These are phyloP conservation scores for Malurus cyaneus DNA, from an alignment of 2,113 vertebrate genomes.

Conservation along the genomic window DNA sequence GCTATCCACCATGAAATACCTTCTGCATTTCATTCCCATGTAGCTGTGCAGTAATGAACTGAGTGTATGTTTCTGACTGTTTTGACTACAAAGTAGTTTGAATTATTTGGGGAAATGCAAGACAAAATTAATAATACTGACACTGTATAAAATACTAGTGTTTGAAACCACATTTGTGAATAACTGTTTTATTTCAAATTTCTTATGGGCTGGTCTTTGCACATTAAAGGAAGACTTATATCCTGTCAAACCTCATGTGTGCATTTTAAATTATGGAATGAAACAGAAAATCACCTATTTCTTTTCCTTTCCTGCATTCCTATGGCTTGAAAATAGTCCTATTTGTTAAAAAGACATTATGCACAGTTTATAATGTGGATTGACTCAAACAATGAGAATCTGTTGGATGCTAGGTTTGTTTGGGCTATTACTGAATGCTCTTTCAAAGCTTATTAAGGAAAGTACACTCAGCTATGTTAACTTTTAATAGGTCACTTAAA, in stretches of 20 bases:
- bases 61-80: slow-evolving; percentile 54
- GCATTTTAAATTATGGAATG: slow-evolving; percentile 24
- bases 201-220: neutral
- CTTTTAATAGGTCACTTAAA: slow-evolving; percentile 37
- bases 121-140: slow-evolving; percentile 62
- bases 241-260: neutral
- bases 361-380: neutral
- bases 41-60: slow-evolving; percentile 1
- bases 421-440: slow-evolving; percentile 36
- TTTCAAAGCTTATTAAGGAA: slow-evolving; percentile 30
- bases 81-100: slow-evolving; percentile 58
- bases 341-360: neutral
- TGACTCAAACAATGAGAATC: slow-evolving; percentile 55
- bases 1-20: slow-evolving; percentile 13
- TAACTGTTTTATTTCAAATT: slow-evolving; percentile 64
- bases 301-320: neutral
- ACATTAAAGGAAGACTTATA: slow-evolving; percentile 32
- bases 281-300: slow-evolving; percentile 17
- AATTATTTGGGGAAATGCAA: slow-evolving; percentile 52
- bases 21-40: slow-evolving; percentile 10
- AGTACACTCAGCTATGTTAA: slow-evolving; percentile 1
- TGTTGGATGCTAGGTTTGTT: slow-evolving; percentile 34
- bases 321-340: neutral
- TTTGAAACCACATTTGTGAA: slow-evolving; percentile 51
- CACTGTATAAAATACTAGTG: slow-evolving; percentile 57